Conservation (phyloP, 2,888 invertebrate species). For the Antitype chi region DNA sequence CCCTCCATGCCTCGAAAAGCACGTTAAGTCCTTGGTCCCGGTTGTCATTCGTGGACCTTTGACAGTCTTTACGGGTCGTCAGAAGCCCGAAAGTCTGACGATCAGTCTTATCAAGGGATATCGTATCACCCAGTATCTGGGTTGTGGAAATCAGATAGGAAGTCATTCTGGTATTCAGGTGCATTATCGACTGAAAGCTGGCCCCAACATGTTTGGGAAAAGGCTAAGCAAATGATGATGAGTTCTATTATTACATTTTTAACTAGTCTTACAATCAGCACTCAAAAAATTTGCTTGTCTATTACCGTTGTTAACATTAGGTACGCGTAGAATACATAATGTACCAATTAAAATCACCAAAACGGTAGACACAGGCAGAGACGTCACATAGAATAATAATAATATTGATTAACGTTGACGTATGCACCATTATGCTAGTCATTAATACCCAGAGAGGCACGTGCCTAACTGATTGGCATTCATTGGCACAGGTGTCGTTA, state of each 20-base stretch:
- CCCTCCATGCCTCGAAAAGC: too few species aligned
- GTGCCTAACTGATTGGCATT: conserved; percentile 9
- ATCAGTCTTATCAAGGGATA: too few species aligned
- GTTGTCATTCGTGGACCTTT: too few species aligned
- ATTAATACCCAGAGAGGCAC: conserved; percentile 9
- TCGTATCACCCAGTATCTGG: too few species aligned
- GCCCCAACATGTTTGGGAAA: too few species aligned
- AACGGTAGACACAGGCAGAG: neutral
- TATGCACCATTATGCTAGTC: neutral
- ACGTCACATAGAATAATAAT: conserved; percentile 25
- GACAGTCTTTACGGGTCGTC: too few species aligned
- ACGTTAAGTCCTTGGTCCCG: too few species aligned
- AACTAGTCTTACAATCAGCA: neutral
- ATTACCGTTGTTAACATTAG: neutral
- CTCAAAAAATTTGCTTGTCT: neutral
- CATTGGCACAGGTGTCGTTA: neutral
- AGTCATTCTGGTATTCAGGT: too few species aligned
- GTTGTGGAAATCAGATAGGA: too few species aligned
- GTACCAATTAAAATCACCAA: conserved; percentile 21
- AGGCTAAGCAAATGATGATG: too few species aligned
- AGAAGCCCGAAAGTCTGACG: too few species aligned
- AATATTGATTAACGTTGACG: conserved; percentile 24
- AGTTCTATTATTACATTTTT: neutral
- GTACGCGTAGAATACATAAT: neutral
- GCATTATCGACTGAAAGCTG: too few species aligned